Evolutionary conservation across 2,888 invertebrate genomes (phyloP).

Genomic region (Synergus japonicus): DNA sequence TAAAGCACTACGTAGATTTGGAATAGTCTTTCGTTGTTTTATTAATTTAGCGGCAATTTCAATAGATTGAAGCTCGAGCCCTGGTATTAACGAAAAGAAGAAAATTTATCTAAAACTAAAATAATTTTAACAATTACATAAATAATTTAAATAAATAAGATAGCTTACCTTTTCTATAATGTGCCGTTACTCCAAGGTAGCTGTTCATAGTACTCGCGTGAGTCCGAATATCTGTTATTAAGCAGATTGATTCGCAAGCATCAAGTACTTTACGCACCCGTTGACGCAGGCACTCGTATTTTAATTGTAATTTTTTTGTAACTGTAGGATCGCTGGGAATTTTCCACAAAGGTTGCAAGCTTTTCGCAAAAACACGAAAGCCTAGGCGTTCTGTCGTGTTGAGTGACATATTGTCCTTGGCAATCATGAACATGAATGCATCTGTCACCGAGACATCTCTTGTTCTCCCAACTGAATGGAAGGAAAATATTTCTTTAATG

Average conservation of each 20-base stretch:
- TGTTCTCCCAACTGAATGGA: background rate
- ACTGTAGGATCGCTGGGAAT: constrained; percentile 19
- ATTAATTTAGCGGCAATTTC: background rate
- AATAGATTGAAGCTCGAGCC: background rate
- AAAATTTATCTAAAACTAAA: no score
- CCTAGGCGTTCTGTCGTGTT: background rate
- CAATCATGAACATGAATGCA: constrained; percentile 4
- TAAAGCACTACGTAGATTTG: background rate
- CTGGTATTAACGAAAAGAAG: background rate
- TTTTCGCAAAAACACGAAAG: background rate
- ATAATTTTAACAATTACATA: no score
- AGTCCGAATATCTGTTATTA: constrained; percentile 6
- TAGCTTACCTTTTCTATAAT: constrained; percentile 11
- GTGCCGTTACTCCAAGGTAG: constrained; percentile 16
- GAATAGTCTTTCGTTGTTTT: background rate
- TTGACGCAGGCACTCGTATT: background rate
- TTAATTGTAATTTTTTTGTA: background rate
- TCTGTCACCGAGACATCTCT: background rate
- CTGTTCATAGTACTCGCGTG: constrained; percentile 14
- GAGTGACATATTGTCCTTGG: background rate
- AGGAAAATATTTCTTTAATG: no score
- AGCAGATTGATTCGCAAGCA: background rate
- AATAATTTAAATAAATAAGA: background rate
- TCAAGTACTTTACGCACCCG: background rate
- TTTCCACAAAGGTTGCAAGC: background rate